A percentile compares a stretch with the other conserved stretches of the same genome.
phyloP scores from a whole-genome alignment of 2,113 vertebrate species.

The Cervus canadensis region DNA sequence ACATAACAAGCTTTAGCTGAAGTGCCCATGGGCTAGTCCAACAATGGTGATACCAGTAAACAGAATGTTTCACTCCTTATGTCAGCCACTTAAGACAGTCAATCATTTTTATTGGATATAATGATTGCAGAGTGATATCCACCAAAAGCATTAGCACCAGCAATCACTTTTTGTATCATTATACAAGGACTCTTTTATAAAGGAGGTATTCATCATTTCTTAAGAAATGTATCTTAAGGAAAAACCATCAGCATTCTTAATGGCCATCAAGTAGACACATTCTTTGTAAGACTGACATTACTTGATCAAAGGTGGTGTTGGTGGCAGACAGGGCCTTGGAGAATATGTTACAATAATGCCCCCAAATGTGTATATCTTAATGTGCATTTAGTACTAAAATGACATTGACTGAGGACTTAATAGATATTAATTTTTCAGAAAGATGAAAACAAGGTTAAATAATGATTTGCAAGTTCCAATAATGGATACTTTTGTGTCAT shows the following conservation, averaged over 20 bases:
- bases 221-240: background rate
- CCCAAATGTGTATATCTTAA: background rate
- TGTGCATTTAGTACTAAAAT: background rate
- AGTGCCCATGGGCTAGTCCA: constrained; percentile 53
- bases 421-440: background rate
- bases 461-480: background rate
- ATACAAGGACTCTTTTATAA: background rate
- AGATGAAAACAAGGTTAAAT: background rate
- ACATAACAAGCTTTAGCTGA: background rate
- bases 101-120: constrained; percentile 73
- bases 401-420: background rate
- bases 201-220: background rate
- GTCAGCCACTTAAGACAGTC: constrained; percentile 42
- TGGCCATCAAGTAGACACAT: background rate
- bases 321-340: background rate
- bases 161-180: constrained; percentile 12
- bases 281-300: background rate
- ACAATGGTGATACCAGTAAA: background rate
- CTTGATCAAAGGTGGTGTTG: background rate
- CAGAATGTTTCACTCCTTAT: background rate
- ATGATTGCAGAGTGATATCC: constrained; percentile 52
- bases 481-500: background rate
- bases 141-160: constrained; percentile 21
- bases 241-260: background rate
- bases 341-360: background rate